Evolutionary conservation across 1,140 invertebrate species (phyloP), one percentile per base, ranked within the genome.

Genomic region (Drosophila ogumai): DNA sequence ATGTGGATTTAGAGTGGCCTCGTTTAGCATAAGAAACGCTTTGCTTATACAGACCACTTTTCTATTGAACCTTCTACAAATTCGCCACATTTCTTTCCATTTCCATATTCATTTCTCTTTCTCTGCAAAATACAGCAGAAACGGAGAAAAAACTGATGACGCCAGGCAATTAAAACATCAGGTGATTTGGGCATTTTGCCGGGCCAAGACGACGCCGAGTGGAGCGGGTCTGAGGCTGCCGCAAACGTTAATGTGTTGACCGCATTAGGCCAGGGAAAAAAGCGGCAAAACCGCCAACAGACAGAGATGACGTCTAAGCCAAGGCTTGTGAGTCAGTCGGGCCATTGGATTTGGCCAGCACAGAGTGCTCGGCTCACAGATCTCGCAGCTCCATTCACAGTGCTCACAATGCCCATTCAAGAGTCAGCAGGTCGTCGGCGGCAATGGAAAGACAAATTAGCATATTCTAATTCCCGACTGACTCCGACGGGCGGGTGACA

Each of bases 131-230:
- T 31, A 31, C 6, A 28, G 15, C 41, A 56, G 66, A 43, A 34
- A 15, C 2, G 7, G 19, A 2, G n/a, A n/a, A 71, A 54, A 77
- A 78, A 78, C 56, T 80, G 82, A 87, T 88, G 84, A 87, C 84
- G 77, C 68, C 73, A 68, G 58, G 61, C 84, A 90, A 88, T 88
- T 88, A 90, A 88, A 88, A 88, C 74, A 88, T 88, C 84, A 88
- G 84, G 84, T 88, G 84, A 88, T 88, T 88, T 76, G 50, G 67
- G 43, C 72, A 72, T 79, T 65, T 88, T 71, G 82, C 82, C 72
- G 64, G 72, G 17, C 31, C 40, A 43, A 68, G 15, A 55, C 22
- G 32, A 32, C 22, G 44, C 44, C 46, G 46, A 47, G 46, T 15
- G 15, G 22, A 47, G 57, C 28, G 54, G 47, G 61, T 46, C 34